Evolutionary conservation across 2,888 invertebrate genomes (phyloP).

Genomic region (Andrena minutula): DNA sequence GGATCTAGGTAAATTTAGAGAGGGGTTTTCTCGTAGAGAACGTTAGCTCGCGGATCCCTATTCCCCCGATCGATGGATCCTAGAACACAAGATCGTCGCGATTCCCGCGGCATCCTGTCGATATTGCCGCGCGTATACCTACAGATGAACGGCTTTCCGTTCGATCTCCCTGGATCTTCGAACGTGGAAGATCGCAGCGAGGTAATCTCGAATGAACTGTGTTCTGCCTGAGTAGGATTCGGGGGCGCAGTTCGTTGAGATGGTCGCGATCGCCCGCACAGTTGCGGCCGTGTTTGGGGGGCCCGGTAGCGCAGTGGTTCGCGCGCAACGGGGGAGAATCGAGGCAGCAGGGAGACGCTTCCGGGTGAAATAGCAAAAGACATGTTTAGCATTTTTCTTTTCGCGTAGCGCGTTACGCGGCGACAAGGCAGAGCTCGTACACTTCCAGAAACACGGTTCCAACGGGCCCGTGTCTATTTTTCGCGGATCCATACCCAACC

Average conservation of each 20-base stretch:
- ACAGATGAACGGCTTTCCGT: too few relatives aligned
- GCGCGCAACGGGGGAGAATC: conserved; percentile 20
- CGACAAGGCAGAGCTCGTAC: conserved; percentile 45
- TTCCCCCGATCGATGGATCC: too few relatives aligned
- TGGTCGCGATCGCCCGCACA: too few relatives aligned
- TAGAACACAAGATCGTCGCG: not conserved
- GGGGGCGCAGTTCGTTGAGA: not conserved
- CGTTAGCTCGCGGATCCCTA: conserved; percentile 1
- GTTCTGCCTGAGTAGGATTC: conserved; percentile 22
- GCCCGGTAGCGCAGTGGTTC: conserved; percentile 15
- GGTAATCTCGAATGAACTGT: not conserved
- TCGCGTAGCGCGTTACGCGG: conserved; percentile 28
- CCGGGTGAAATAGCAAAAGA: conserved; percentile 76
- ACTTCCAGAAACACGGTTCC: conserved; percentile 47
- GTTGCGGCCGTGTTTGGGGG: not conserved
- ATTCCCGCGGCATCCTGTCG: not conserved
- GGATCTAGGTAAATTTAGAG: conserved; percentile 12
- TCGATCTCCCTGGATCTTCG: not conserved
- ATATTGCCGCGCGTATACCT: not conserved
- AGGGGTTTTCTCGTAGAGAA: not conserved
- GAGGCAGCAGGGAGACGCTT: conserved; percentile 53
- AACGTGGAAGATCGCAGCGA: not conserved
- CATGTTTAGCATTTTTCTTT: conserved; percentile 76
- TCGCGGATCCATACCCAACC: conserved; percentile 27
- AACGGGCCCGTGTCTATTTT: conserved; percentile 47